A percentile compares a stretch with the other conserved stretches of the same genome.
Conservation (phyloP, 2,888 invertebrate species). For the Apamea epomidion region DNA sequence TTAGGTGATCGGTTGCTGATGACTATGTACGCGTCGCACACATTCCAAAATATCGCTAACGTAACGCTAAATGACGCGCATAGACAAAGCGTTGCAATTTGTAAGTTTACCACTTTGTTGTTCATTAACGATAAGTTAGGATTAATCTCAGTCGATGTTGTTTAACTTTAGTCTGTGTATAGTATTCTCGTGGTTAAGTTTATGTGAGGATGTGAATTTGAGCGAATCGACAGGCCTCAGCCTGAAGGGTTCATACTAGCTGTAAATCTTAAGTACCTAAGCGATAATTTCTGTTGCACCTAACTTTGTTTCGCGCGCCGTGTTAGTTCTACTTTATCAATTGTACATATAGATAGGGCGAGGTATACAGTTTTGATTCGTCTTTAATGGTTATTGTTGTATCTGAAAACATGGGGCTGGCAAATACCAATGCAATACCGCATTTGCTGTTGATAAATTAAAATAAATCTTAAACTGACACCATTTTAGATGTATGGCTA, state of each 20-base stretch:
- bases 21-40: constrained; percentile 84
- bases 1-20: constrained; percentile 70
- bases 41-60: constrained; percentile 88
- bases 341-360: constrained; percentile 89
- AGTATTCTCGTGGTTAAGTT: constrained; percentile 88
- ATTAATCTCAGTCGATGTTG: constrained; percentile 89
- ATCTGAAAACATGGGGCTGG: constrained; percentile 81
- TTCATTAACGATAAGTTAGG: constrained; percentile 90
- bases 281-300: constrained; percentile 86
- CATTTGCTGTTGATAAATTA: constrained; percentile 81
- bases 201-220: constrained; percentile 87
- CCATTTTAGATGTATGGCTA: constrained; percentile 80
- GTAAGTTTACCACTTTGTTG: constrained; percentile 90
- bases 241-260: constrained; percentile 86
- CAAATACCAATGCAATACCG: constrained; percentile 82
- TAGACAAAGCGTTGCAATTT: constrained; percentile 82
- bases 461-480: constrained; percentile 78
- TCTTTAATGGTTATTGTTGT: constrained; percentile 85
- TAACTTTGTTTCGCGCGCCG: constrained; percentile 87
- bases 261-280: constrained; percentile 86
- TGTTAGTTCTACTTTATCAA: constrained; percentile 86
- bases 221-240: constrained; percentile 87
- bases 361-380: constrained; percentile 85
- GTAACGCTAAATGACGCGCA: constrained; percentile 83
- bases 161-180: constrained; percentile 88